Conservation (phyloP, 2,888 invertebrate genomes). For the Drosophila nr. medialis region DNA sequence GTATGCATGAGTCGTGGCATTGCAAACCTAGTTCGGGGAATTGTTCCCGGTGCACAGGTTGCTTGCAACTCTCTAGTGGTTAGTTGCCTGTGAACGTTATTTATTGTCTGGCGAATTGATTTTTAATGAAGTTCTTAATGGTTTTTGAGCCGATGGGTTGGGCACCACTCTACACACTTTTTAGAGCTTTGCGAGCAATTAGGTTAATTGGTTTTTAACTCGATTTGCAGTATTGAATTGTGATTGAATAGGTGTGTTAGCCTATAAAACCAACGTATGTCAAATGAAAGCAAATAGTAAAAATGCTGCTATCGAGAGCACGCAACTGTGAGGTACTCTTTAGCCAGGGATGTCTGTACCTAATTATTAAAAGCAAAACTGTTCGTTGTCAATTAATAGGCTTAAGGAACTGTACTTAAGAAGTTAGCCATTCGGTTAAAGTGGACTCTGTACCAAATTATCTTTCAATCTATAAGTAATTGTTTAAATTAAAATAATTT, state of each 20-base stretch:
- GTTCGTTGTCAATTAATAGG: not conserved
- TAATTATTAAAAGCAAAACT: not conserved
- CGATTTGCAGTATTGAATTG: constrained; percentile 4
- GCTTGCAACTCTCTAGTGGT: constrained; percentile 20
- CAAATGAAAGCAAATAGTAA: not conserved
- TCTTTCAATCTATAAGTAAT: not conserved
- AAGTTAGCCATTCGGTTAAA: not conserved
- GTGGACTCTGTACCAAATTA: not conserved
- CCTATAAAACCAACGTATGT: not conserved
- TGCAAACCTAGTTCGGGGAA: constrained; percentile 9
- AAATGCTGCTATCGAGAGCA: not conserved
- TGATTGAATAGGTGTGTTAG: not conserved
- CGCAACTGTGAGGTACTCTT: not conserved
- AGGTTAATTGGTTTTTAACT: constrained; percentile 50
- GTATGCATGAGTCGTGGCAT: constrained; percentile 46
- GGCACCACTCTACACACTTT: constrained; percentile 50
- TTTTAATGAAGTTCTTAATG: constrained; percentile 53
- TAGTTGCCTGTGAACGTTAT: constrained; percentile 32
- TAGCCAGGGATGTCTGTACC: not conserved
- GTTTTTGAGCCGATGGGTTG: constrained; percentile 7
- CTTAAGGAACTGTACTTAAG: not conserved
- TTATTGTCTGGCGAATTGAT: constrained; percentile 59
- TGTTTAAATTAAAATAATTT: not conserved
- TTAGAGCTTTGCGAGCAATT: constrained; percentile 34
- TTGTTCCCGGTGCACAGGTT: constrained; percentile 1